phyloP scores from a whole-genome alignment of 2,113 vertebrate genomes.

The Salvelinus namaycush region DNA sequence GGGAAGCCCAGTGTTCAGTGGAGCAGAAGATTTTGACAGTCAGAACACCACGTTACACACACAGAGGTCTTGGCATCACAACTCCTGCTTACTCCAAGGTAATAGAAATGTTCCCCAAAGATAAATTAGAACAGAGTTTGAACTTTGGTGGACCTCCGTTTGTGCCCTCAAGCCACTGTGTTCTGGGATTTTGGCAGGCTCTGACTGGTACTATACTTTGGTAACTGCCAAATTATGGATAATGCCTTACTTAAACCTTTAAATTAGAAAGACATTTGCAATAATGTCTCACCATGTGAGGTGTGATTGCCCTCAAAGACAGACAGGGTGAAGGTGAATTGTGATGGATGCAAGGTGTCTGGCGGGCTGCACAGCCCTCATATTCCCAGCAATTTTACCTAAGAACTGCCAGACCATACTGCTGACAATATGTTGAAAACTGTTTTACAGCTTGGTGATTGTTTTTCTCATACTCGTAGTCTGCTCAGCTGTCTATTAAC shows the following conservation, averaged over 20 bases:
- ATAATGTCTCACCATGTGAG: not conserved
- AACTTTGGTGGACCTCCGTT: not conserved
- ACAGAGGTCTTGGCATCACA: not conserved
- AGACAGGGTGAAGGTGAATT: not conserved
- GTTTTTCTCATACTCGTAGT: not conserved
- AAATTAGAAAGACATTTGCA: not conserved
- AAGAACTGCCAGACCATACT: not conserved
- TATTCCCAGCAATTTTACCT: not conserved
- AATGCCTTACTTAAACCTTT: slow-evolving; percentile 8
- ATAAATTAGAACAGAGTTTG: slow-evolving; percentile 2
- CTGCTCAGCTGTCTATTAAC: slow-evolving; percentile 3
- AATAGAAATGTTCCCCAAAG: slow-evolving; percentile 15
- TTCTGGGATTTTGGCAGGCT: slow-evolving; percentile 3
- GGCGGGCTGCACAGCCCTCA: not conserved
- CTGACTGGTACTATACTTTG: not conserved
- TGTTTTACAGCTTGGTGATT: not conserved
- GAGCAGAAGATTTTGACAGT: not conserved
- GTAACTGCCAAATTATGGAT: not conserved
- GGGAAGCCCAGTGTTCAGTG: slow-evolving; percentile 55
- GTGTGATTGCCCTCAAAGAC: not conserved
- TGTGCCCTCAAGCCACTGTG: not conserved
- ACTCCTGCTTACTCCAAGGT: slow-evolving; percentile 54
- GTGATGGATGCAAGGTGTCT: not conserved
- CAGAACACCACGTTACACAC: not conserved
- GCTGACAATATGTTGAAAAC: not conserved